phyloP scores from a whole-genome alignment of 2,888 invertebrate species.

The Sinodicranocentrus sp. region DNA sequence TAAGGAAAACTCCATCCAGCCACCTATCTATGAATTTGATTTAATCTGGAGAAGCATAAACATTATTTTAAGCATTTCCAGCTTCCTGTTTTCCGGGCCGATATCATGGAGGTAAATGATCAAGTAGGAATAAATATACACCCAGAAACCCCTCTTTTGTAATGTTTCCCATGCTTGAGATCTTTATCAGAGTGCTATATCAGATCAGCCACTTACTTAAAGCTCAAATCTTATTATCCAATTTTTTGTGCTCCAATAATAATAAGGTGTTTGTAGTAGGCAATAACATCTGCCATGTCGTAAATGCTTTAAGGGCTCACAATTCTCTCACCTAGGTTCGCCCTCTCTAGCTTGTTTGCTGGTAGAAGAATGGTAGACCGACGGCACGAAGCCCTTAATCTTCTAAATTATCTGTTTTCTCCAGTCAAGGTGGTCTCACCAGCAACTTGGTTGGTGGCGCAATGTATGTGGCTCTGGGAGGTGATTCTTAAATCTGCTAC shows the following conservation, averaged over 20 bases:
- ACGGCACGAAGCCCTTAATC: conserved; percentile 66
- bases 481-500: no score
- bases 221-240: conserved; percentile 66
- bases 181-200: conserved; percentile 63
- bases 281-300: conserved; percentile 66
- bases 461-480: background rate
- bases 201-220: conserved; percentile 52
- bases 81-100: conserved; percentile 57
- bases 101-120: conserved; percentile 42
- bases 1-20: no score
- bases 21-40: no score
- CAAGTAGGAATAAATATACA: conserved; percentile 31
- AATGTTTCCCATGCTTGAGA: conserved; percentile 43
- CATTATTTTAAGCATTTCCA: background rate
- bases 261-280: conserved; percentile 51
- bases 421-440: conserved; percentile 58
- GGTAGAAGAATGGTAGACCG: conserved; percentile 42
- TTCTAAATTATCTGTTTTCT: conserved; percentile 68
- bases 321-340: conserved; percentile 40
- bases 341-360: conserved; percentile 29
- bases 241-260: conserved; percentile 51
- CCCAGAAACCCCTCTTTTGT: background rate
- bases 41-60: no score
- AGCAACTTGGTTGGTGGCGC: conserved; percentile 63
- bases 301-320: conserved; percentile 57